These are phyloP conservation scores for Temnothorax nylanderi DNA, from an alignment of 1,140 invertebrate species.

Conservation along the genomic window DNA sequence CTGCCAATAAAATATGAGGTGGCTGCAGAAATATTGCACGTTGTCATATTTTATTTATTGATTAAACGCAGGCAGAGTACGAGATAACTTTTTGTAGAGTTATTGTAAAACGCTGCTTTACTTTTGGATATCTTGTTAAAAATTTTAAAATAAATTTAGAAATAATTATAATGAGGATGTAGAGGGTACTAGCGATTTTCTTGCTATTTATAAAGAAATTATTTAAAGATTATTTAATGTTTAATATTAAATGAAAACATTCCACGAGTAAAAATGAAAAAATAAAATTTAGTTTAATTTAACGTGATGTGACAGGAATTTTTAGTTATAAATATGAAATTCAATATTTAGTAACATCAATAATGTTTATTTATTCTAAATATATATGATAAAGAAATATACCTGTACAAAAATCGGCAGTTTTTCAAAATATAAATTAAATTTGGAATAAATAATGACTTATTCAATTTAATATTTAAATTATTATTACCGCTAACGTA, in stretches of 20 bases:
- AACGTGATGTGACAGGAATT: neutral
- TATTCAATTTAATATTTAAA: neutral
- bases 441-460: neutral
- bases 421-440: neutral
- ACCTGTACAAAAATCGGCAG: neutral
- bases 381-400: neutral
- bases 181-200: neutral
- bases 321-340: conserved; percentile 1
- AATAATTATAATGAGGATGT: neutral
- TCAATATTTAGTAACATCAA: neutral
- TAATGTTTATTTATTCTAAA: neutral
- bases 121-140: neutral
- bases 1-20: conserved; percentile 36
- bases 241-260: neutral
- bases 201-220: neutral
- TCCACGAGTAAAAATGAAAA: neutral
- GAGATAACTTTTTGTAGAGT: neutral
- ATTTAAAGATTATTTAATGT: neutral
- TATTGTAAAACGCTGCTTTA: neutral
- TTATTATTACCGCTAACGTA: neutral
- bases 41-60: conserved; percentile 27
- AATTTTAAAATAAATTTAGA: neutral
- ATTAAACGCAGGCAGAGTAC: neutral
- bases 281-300: neutral
- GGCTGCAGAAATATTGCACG: neutral